phyloP scores from a whole-genome alignment of 2,888 invertebrate species.

The Chrysolina americana region DNA sequence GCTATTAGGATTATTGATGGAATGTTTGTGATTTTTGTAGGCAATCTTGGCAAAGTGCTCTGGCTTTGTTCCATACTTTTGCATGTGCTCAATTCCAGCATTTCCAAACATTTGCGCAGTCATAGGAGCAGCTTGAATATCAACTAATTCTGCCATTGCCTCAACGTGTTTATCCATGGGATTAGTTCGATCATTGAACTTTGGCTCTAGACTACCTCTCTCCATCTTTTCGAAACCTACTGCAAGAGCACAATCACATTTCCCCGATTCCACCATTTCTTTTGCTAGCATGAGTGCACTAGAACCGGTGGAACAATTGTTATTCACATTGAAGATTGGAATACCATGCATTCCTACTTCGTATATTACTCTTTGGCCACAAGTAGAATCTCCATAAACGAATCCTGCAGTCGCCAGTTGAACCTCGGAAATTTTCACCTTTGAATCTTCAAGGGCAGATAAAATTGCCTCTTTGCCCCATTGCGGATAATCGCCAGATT shows the following conservation, averaged over 20 bases:
- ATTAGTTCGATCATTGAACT: constrained; percentile 85
- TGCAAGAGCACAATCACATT: constrained; percentile 90
- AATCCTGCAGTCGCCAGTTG: constrained; percentile 94
- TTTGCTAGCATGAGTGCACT: constrained; percentile 92
- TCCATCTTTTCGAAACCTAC: constrained; percentile 99
- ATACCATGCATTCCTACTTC: constrained; percentile 92
- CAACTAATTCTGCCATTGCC: constrained; percentile 87
- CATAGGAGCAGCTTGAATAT: constrained; percentile 87
- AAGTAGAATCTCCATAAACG: constrained; percentile 95
- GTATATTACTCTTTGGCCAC: constrained; percentile 95
- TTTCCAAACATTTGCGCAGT: constrained; percentile 97
- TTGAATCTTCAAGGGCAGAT: constrained; percentile 89
- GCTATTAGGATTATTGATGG: constrained; percentile 95
- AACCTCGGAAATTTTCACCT: constrained; percentile 81
- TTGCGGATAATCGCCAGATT: constrained; percentile 92
- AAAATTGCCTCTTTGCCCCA: constrained; percentile 94
- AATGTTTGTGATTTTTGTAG: constrained; percentile 97
- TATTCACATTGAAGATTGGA: constrained; percentile 98
- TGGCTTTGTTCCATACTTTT: constrained; percentile 92
- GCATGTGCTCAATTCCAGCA: constrained; percentile 96
- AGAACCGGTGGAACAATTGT: constrained; percentile 98
- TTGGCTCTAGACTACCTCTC: constrained; percentile 85
- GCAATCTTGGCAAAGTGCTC: constrained; percentile 98
- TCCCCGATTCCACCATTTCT: constrained; percentile 91
- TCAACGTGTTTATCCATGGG: constrained; percentile 92